Base-by-base conservation (phyloP, 2,113 vertebrate species). In the Macquaria australasica region DNA sequence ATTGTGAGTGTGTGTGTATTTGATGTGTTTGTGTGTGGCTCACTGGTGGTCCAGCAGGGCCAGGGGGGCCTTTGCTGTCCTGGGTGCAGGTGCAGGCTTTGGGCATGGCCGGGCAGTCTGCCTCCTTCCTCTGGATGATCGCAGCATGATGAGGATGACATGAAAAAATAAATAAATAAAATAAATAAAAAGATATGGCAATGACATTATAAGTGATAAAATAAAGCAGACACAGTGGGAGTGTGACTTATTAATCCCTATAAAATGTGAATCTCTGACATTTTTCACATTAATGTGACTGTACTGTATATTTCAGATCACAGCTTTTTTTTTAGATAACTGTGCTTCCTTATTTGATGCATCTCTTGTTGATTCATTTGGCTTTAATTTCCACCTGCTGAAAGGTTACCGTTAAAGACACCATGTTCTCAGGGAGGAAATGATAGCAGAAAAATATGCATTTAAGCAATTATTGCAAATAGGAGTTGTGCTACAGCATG, bases 61-160 rank as follows among this genome's bases (percentile, higher is more conserved):
- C 98, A 1, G 96, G 78, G 10, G 97, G 96, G 31, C 97, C 97
- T 89, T 98, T 99, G 79, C 94, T 98, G 91, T 96, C 94, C 95
- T 98, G 97, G 75, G 97, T 97, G 94, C 98, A 99, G 94, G 97
- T 97, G 87, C 98, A 99, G 86, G 98, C 91, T 80, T 96, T 97
- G 77, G 98, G 98, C 88, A 99, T 93, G 16, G 98, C 95, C 0
- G 98, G 97, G 23, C 98, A 99, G 81, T 96, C 96, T 15, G 91
- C 96, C 62, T 99, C 98, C 93, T 99, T 97, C 91, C 98, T 97
- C 98, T 99, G 93, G 73, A 73, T 5, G 66, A 90, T 20, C 86
- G 10, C 41, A 48, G 63, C 59, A 18, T 1, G 39, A 76, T 41
- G 77, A 84, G 1, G 23, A 64, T 53, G 53, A 77, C 16, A 73